A percentile compares a stretch with the other conserved stretches of the same genome.
These are phyloP conservation scores for Drosophila punjabiensis DNA, from an alignment of 1,140 invertebrate genomes.

Conservation along the genomic window DNA sequence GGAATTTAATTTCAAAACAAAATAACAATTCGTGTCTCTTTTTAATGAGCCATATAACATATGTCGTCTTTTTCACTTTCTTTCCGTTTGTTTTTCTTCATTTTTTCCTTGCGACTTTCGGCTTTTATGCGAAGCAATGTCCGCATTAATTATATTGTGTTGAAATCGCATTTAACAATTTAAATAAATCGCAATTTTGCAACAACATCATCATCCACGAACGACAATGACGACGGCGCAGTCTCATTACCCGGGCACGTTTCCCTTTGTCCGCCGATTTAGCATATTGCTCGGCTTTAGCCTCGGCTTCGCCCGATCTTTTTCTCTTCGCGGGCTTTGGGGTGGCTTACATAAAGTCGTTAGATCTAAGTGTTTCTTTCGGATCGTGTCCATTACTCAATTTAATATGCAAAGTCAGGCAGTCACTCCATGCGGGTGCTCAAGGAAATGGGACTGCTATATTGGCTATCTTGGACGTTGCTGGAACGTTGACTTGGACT, in stretches of 20 bases:
- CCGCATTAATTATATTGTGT: conserved; percentile 46
- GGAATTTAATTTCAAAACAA: conserved; percentile 5
- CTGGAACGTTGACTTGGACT: conserved; percentile 44
- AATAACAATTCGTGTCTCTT: background rate
- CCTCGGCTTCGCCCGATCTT: conserved; percentile 12
- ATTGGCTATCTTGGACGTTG: conserved; percentile 21
- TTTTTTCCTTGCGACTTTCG: background rate
- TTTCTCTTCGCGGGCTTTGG: conserved; percentile 14
- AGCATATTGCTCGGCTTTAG: conserved; percentile 39
- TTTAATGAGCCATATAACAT: conserved; percentile 4
- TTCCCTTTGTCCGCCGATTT: conserved; percentile 41
- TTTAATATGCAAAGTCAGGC: conserved; percentile 73
- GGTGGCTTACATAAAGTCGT: conserved; percentile 69
- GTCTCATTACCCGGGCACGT: conserved; percentile 54
- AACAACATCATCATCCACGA: conserved; percentile 30
- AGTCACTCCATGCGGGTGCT: conserved; percentile 38
- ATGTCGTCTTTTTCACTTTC: conserved; percentile 19
- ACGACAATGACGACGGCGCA: conserved; percentile 42
- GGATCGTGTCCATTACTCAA: conserved; percentile 65
- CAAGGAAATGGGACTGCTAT: conserved; percentile 14
- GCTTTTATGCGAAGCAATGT: conserved; percentile 29
- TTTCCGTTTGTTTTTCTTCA: conserved; percentile 18
- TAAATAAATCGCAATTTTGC: conserved; percentile 67
- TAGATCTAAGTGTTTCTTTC: conserved; percentile 55
- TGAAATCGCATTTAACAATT: conserved; percentile 61